phyloP scores from a whole-genome alignment of 2,113 vertebrate species.

The Mustelus asterias region DNA sequence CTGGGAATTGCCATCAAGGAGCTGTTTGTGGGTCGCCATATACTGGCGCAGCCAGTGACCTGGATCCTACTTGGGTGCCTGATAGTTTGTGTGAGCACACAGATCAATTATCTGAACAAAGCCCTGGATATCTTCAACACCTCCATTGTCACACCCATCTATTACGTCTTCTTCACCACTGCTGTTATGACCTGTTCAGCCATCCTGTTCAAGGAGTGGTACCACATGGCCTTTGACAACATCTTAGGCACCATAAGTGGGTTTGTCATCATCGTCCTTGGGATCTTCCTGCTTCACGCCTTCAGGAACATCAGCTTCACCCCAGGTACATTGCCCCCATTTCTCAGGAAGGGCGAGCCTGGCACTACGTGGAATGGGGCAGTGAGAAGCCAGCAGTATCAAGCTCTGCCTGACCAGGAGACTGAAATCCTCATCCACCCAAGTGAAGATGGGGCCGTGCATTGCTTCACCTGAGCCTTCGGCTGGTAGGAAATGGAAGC shows the following conservation, averaged over 20 bases:
- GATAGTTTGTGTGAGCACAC: conserved; percentile 63
- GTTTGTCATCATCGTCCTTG: conserved; percentile 69
- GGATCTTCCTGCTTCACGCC: conserved; percentile 68
- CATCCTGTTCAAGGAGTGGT: conserved; percentile 77
- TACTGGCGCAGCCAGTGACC: conserved; percentile 65
- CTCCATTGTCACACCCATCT: conserved; percentile 66
- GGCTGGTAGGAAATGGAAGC: conserved; percentile 38
- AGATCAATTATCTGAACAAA: conserved; percentile 76
- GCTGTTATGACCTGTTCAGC: conserved; percentile 71
- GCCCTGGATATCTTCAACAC: conserved; percentile 72
- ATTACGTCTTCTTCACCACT: conserved; percentile 75
- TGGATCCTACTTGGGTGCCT: conserved; percentile 66
- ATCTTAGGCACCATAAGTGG: conserved; percentile 63
- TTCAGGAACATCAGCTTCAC: conserved; percentile 66
- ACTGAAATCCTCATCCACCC: conserved; percentile 39
- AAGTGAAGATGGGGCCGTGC: conserved; percentile 40
- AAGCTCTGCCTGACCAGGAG: conserved; percentile 47
- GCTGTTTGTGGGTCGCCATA: conserved; percentile 61
- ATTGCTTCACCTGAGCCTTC: conserved; percentile 41
- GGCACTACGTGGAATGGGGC: conserved; percentile 36
- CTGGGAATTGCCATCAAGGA: conserved; percentile 72
- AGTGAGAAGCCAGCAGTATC: conserved; percentile 40
- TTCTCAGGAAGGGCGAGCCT: conserved; percentile 47
- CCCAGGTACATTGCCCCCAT: conserved; percentile 58
- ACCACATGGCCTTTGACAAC: conserved; percentile 60